Conservation (phyloP, 2,888 invertebrate genomes). For the Sarcophaga rosellei region DNA sequence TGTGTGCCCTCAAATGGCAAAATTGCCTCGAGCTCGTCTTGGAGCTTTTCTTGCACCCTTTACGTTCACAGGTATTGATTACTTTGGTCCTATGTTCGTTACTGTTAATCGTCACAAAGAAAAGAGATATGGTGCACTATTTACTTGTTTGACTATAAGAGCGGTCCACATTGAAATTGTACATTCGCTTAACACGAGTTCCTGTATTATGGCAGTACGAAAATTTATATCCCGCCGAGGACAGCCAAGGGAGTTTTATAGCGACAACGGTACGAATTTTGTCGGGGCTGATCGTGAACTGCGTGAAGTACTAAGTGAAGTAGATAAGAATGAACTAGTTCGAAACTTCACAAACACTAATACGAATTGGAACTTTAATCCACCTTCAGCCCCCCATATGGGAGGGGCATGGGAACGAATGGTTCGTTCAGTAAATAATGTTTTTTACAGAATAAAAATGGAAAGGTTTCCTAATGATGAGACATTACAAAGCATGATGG, state of each 20-base stretch:
- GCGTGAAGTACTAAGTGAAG: constrained; percentile 50
- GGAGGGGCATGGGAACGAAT: constrained; percentile 45
- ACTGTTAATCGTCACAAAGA: constrained; percentile 36
- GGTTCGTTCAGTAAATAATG: constrained; percentile 47
- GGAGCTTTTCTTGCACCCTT: constrained; percentile 19
- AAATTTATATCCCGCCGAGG: constrained; percentile 62
- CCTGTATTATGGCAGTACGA: constrained; percentile 62
- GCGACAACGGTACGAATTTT: constrained; percentile 65
- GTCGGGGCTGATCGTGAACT: constrained; percentile 32
- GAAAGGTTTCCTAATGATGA: constrained; percentile 32
- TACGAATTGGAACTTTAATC: too few relatives aligned
- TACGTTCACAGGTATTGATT: constrained; percentile 32
- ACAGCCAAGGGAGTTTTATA: constrained; percentile 46
- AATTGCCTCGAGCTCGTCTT: constrained; percentile 38
- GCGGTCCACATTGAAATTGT: constrained; percentile 47
- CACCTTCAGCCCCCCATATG: constrained; percentile 36
- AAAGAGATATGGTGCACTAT: constrained; percentile 36
- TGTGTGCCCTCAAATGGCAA: constrained; percentile 48
- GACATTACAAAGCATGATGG: constrained; percentile 4
- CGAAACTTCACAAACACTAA: too few relatives aligned
- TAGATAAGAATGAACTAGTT: constrained; percentile 10
- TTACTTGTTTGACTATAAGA: constrained; percentile 36
- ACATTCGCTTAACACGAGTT: constrained; percentile 51
- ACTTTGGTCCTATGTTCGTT: constrained; percentile 34
- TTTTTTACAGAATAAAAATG: not conserved